Evolutionary conservation across 2,797 vertebrate species (phyloP).

Genomic region (Brotula barbata): DNA sequence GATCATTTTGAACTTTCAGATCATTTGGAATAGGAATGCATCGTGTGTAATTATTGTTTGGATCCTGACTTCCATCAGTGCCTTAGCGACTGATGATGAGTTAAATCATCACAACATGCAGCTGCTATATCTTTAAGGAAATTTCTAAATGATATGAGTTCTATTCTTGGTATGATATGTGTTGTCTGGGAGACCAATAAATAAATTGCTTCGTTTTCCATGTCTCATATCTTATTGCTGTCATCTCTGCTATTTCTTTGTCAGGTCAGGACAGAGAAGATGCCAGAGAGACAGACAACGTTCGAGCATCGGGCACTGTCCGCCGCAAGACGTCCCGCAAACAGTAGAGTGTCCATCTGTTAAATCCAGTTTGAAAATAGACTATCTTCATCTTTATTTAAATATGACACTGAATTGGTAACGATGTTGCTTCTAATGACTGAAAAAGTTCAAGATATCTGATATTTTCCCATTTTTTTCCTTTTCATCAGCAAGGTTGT

Average conservation of each 20-base stretch:
- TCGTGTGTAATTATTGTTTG: no score
- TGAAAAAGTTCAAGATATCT: background rate
- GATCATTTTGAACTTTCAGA: slow-evolving; percentile 7
- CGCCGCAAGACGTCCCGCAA: slow-evolving; percentile 15
- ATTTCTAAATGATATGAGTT: no score
- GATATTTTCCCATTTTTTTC: background rate
- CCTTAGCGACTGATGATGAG: no score
- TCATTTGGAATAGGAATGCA: background rate
- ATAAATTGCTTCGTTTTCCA: no score
- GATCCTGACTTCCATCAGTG: no score
- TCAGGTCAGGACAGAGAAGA: slow-evolving; percentile 60
- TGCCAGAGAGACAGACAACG: slow-evolving; percentile 22
- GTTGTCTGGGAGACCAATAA: no score
- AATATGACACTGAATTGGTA: background rate
- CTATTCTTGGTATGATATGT: no score
- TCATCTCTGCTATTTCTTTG: slow-evolving; percentile 39
- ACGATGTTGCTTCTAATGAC: background rate
- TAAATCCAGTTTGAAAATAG: background rate
- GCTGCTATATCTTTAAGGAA: no score
- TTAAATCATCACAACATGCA: no score
- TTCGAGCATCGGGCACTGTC: slow-evolving; percentile 12
- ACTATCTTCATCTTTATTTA: background rate
- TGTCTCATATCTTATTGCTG: no score
- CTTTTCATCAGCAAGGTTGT: slow-evolving; percentile 13
- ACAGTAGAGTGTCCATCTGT: slow-evolving; percentile 23